These are phyloP conservation scores for Desmophyllum pertusum DNA, from an alignment of 92 coral and sea anemone genomes.

Conservation along the genomic window DNA sequence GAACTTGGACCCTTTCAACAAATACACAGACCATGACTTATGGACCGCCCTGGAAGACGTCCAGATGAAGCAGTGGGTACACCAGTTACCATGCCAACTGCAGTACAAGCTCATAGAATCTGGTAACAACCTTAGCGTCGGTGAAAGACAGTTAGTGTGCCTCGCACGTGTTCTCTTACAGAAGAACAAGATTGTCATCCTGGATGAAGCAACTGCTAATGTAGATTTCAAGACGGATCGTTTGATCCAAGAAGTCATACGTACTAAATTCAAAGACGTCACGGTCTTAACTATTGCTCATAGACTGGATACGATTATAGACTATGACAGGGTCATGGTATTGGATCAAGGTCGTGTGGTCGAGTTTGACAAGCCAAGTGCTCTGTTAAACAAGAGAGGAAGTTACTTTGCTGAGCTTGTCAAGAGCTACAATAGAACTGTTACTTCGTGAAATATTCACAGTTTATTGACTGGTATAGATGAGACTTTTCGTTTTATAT, in stretches of 20 bases:
- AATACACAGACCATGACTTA: conserved; percentile 49
- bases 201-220: conserved; percentile 64
- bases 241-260: conserved; percentile 56
- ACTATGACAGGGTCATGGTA: conserved; percentile 42
- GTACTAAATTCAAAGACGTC: conserved; percentile 39
- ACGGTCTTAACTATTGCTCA: conserved; percentile 56
- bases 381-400: conserved; percentile 31
- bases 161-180: conserved; percentile 50
- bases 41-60: conserved; percentile 63
- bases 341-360: conserved; percentile 38
- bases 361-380: conserved; percentile 48
- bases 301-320: conserved; percentile 43
- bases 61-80: conserved; percentile 41
- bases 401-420: conserved; percentile 41
- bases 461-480: not conserved
- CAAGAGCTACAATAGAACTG: conserved; percentile 25
- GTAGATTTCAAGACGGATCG: conserved; percentile 58
- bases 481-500: too few relatives aligned
- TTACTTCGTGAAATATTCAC: not conserved
- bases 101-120: conserved; percentile 43
- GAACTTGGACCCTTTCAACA: conserved; percentile 61
- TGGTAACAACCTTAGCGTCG: conserved; percentile 55
- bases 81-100: conserved; percentile 37
- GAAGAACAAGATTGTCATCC: conserved; percentile 46
- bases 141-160: conserved; percentile 54